Percentiles rank a stretch among this genome's conserved stretches.
These are phyloP conservation scores for Spermophilus dauricus DNA, from an alignment of 2,113 vertebrate genomes.

Conservation along the genomic window DNA sequence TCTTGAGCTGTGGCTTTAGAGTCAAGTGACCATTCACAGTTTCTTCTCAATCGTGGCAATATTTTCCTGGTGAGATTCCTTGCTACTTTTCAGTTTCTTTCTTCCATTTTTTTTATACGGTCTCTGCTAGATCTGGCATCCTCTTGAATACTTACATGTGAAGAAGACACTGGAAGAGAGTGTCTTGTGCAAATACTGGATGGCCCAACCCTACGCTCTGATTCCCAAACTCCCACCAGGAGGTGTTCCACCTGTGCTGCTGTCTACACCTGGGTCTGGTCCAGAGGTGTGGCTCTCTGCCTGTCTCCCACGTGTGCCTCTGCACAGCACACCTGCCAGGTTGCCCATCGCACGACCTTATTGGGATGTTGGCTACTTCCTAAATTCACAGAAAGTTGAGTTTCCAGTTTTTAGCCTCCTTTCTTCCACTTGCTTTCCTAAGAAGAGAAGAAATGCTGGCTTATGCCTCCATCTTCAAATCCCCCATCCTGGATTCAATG, in stretches of 20 bases:
- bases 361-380: neutral
- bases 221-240: neutral
- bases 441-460: neutral
- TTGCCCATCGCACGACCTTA: rapidly evolving
- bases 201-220: rapidly evolving
- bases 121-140: neutral
- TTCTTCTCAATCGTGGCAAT: neutral
- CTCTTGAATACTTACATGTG: neutral
- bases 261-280: no score
- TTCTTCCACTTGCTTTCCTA: neutral
- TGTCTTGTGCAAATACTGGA: neutral
- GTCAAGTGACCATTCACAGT: neutral
- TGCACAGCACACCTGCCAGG: rapidly evolving
- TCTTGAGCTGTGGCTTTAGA: neutral
- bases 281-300: rapidly evolving
- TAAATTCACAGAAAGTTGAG: neutral
- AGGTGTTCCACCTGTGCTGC: neutral
- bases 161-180: neutral
- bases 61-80: neutral
- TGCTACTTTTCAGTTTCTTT: neutral
- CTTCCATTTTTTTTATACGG: neutral
- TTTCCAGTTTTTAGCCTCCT: neutral
- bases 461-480: neutral
- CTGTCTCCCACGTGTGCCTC: rapidly evolving
- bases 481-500: neutral